These are phyloP conservation scores for Andrena marginata DNA, from an alignment of 2,888 invertebrate genomes.

Conservation along the genomic window DNA sequence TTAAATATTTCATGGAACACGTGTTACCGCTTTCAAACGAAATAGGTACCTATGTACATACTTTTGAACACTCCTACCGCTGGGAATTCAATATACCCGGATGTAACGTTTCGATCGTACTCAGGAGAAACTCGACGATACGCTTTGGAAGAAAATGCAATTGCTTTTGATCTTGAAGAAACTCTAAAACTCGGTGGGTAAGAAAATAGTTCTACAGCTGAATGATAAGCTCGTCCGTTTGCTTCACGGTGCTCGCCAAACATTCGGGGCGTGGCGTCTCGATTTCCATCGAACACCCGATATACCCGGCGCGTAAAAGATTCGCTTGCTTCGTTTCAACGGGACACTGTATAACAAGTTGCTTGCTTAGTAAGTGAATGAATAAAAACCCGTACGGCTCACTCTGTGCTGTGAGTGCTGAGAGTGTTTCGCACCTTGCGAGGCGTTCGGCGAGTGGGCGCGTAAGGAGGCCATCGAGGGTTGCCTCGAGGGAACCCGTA, in stretches of 20 bases:
- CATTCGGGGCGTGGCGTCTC: conserved; percentile 37
- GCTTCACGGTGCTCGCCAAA: not conserved
- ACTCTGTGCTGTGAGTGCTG: conserved; percentile 82
- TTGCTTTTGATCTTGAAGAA: not conserved
- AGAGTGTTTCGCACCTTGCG: conserved; percentile 88
- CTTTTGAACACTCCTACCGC: not conserved
- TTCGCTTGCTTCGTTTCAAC: conserved; percentile 64
- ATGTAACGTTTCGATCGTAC: not conserved
- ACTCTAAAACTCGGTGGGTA: not conserved
- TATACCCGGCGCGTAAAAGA: conserved; percentile 54
- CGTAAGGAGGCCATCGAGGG: conserved; percentile 94
- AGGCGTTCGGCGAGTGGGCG: conserved; percentile 91
- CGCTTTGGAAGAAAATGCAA: not conserved
- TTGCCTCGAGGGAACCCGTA: conserved; percentile 93
- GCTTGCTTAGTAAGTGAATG: conserved; percentile 84
- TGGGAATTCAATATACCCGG: not conserved
- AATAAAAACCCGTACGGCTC: conserved; percentile 85
- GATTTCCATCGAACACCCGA: conserved; percentile 64
- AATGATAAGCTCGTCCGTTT: not conserved
- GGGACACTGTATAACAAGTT: conserved; percentile 76
- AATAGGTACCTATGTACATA: not conserved
- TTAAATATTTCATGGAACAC: conserved; percentile 12
- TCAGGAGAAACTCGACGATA: not conserved
- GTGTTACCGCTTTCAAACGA: not conserved
- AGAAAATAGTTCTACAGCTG: not conserved